phyloP scores from a whole-genome alignment of 2,797 vertebrate genomes.

The Sternarchorhynchus goeldii region DNA sequence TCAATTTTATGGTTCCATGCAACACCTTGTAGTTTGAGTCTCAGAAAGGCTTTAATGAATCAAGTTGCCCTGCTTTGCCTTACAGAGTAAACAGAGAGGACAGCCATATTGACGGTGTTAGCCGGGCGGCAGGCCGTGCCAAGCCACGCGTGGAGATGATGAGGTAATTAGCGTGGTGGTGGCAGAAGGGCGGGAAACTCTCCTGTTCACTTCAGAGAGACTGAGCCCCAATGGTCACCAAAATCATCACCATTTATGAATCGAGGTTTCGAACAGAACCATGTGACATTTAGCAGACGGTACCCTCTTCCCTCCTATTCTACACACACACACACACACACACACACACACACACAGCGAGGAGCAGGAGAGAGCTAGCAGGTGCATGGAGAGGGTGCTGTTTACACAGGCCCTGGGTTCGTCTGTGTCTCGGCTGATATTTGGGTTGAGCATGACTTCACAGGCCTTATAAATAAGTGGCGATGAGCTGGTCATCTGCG shows the following conservation, averaged over 20 bases:
- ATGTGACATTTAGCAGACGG: slow-evolving; percentile 21
- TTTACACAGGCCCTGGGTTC: slow-evolving; percentile 38
- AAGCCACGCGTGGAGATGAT: slow-evolving; percentile 46
- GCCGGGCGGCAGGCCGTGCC: slow-evolving; percentile 28
- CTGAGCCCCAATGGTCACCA: slow-evolving; percentile 17
- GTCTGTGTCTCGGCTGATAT: slow-evolving; percentile 43
- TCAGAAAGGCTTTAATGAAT: slow-evolving; percentile 16
- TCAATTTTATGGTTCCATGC: background rate
- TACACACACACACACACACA: slow-evolving; percentile 17
- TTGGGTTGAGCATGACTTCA: slow-evolving; percentile 15
- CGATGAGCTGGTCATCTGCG: slow-evolving; percentile 26
- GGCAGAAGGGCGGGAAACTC: slow-evolving; percentile 43
- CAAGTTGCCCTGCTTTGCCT: background rate
- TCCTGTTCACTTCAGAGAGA: slow-evolving; percentile 38
- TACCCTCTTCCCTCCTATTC: background rate
- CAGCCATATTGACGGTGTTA: slow-evolving; percentile 50
- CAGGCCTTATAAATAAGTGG: slow-evolving; percentile 18
- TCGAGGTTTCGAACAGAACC: slow-evolving; percentile 7
- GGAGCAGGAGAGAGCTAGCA: slow-evolving; percentile 40
- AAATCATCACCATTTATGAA: slow-evolving; percentile 43
- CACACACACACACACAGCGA: slow-evolving; percentile 1
- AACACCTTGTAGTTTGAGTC: background rate
- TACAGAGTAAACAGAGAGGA: slow-evolving; percentile 36
- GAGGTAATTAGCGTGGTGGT: slow-evolving; percentile 51
- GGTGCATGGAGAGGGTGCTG: slow-evolving; percentile 31